phyloP scores from a whole-genome alignment of 2,888 invertebrate species.

The Chrysolina americana region DNA sequence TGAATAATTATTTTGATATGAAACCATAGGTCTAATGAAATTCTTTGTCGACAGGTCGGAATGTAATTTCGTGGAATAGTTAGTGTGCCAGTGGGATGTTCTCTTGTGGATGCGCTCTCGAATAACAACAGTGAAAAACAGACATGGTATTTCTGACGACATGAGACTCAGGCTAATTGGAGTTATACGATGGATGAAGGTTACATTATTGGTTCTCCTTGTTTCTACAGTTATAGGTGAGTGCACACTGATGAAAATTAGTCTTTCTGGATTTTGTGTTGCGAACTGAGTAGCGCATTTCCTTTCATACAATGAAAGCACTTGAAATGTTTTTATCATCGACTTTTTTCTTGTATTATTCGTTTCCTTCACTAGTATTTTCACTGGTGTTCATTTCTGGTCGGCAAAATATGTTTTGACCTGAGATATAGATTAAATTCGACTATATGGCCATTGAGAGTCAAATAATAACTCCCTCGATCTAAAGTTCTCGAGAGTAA shows the following conservation, averaged over 20 bases:
- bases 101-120: conserved; percentile 59
- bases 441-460: too few species aligned
- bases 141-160: conserved; percentile 67
- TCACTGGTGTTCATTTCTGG: too few species aligned
- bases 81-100: conserved; percentile 51
- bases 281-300: neutral
- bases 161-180: conserved; percentile 65
- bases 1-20: conserved; percentile 44
- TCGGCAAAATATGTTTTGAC: too few species aligned
- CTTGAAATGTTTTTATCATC: too few species aligned
- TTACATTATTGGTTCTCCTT: conserved; percentile 61
- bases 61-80: conserved; percentile 55
- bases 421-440: too few species aligned
- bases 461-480: too few species aligned
- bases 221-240: conserved; percentile 64
- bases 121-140: conserved; percentile 61
- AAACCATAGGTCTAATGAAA: conserved; percentile 49
- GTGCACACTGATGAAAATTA: conserved; percentile 39
- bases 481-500: too few species aligned
- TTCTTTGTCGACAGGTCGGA: conserved; percentile 55
- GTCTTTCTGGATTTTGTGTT: too few species aligned
- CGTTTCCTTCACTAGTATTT: too few species aligned
- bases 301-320: neutral
- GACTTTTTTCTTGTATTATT: too few species aligned
- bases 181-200: conserved; percentile 65